Percentiles rank a stretch among this genome's conserved stretches.
Evolutionary conservation across 2,113 vertebrate species (phyloP).

Genomic region (Antechinus stuartii): DNA sequence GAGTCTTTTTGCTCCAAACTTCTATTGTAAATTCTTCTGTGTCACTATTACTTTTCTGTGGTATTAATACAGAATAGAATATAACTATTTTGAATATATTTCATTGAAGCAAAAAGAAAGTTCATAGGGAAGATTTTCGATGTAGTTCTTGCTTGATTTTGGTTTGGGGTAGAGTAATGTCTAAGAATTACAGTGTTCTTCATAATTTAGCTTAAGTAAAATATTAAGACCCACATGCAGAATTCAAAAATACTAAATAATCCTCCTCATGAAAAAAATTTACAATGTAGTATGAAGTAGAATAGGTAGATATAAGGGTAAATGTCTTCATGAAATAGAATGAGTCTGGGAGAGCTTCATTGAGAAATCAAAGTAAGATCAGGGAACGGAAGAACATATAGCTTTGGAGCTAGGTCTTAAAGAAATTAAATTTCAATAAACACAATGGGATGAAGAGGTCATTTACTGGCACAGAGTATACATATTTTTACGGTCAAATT

Average conservation of each 20-base stretch:
- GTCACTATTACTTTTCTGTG: constrained; percentile 1
- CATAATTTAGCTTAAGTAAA: neutral
- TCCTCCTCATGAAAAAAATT: neutral
- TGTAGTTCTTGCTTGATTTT: neutral
- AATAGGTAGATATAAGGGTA: neutral
- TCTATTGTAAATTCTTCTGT: neutral
- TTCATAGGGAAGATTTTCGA: neutral
- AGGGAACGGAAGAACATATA: neutral
- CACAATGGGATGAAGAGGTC: neutral
- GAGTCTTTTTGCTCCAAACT: neutral
- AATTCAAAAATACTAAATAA: neutral
- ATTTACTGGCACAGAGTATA: neutral
- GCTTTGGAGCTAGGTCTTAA: neutral
- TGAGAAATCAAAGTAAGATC: neutral
- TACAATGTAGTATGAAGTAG: neutral
- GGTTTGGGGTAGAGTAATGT: neutral
- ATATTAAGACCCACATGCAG: neutral
- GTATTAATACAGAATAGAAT: neutral
- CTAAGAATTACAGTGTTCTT: neutral
- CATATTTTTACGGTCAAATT: neutral
- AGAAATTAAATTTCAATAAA: neutral
- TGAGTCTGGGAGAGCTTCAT: neutral
- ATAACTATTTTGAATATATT: constrained; percentile 6
- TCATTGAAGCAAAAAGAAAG: constrained; percentile 24
- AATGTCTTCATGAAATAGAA: neutral